Evolutionary conservation across 2,797 vertebrate genomes (phyloP).

Genomic region (Philypnodon macrostomus): DNA sequence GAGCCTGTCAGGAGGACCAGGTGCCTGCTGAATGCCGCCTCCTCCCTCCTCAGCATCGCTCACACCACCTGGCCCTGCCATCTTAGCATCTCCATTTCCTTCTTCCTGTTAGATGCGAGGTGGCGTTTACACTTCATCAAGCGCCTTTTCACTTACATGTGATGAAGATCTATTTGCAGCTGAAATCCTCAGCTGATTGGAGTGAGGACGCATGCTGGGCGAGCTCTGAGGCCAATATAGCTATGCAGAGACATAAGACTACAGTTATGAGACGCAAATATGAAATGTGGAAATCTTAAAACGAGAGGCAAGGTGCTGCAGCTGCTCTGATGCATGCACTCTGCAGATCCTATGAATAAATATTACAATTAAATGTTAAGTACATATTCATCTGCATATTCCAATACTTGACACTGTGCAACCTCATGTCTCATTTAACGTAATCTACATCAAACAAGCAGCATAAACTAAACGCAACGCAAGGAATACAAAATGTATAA

Average conservation of each 20-base stretch:
- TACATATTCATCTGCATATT: constrained; percentile 10
- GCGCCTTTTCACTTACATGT: constrained; percentile 55
- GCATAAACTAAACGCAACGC: not conserved
- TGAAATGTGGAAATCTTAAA: constrained; percentile 61
- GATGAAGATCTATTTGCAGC: constrained; percentile 51
- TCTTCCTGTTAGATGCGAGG: constrained; percentile 33
- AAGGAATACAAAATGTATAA: not conserved
- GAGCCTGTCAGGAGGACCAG: constrained; percentile 62
- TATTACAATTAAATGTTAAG: constrained; percentile 38
- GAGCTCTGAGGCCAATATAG: constrained; percentile 55
- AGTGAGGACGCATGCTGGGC: constrained; percentile 53
- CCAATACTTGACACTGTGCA: constrained; percentile 4
- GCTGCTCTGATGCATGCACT: constrained; percentile 42
- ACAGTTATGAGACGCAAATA: constrained; percentile 60
- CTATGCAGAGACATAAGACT: constrained; percentile 50
- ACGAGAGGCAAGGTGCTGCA: constrained; percentile 50
- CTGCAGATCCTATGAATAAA: constrained; percentile 22
- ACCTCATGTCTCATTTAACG: constrained; percentile 10
- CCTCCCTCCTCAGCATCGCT: too few relatives aligned
- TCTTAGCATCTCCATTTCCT: constrained; percentile 41
- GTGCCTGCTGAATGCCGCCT: constrained; percentile 61
- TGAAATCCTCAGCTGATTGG: constrained; percentile 58
- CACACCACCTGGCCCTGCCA: constrained; percentile 62
- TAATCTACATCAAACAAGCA: not conserved
- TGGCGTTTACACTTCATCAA: constrained; percentile 52